Conservation (phyloP, 1,140 invertebrate species). For the Eufriesea mexicana region DNA sequence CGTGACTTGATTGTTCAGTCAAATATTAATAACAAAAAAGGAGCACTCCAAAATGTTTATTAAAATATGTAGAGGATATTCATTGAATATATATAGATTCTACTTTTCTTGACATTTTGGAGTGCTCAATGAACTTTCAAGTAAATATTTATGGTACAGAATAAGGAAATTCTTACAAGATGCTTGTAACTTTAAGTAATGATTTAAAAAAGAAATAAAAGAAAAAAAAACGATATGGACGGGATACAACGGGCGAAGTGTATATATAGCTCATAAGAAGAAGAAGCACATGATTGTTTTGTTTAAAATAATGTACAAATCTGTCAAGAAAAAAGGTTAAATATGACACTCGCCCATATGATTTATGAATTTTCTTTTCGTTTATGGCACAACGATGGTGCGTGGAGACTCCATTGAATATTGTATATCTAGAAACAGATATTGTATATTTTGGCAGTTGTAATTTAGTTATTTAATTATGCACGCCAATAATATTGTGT, state of each 20-base stretch:
- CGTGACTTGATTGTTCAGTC: background rate
- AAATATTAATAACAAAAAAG: background rate
- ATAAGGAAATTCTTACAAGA: background rate
- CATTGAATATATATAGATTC: background rate
- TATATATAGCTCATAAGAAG: background rate
- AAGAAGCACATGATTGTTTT: background rate
- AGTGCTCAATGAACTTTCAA: background rate
- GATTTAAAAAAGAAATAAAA: background rate
- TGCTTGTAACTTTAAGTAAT: conserved; percentile 26
- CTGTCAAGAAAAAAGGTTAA: background rate
- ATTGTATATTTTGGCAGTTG: conserved; percentile 56
- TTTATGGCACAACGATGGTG: conserved; percentile 47
- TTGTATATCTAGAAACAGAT: conserved; percentile 6
- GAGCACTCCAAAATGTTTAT: background rate
- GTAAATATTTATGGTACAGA: background rate
- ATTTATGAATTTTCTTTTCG: background rate
- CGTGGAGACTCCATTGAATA: background rate
- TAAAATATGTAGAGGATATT: background rate
- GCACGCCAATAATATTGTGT: background rate
- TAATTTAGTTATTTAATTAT: conserved; percentile 8
- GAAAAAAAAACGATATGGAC: conserved; percentile 64
- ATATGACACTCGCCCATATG: conserved; percentile 4
- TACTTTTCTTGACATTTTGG: background rate
- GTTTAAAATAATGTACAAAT: background rate
- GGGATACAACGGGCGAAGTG: conserved; percentile 51